Conservation (phyloP, 2,113 vertebrate genomes). For the Chloroceryle aenea region DNA sequence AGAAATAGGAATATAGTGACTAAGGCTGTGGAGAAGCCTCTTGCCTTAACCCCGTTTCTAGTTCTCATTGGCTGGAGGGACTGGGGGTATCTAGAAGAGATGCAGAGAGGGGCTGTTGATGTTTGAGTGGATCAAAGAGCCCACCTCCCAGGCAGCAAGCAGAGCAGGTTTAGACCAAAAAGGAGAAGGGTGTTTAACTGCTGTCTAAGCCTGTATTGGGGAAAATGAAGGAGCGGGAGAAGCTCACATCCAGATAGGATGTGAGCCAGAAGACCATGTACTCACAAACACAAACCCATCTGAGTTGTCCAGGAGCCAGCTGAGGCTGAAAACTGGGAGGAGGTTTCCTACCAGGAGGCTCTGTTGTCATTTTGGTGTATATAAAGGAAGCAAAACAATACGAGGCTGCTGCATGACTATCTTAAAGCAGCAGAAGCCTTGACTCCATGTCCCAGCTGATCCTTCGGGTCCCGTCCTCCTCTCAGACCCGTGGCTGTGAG, state of each 20-base stretch:
- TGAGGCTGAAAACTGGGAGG: neutral
- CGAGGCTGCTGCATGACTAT: neutral
- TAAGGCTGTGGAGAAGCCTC: neutral
- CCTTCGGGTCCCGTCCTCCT: neutral
- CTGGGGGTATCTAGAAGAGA: neutral
- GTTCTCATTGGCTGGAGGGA: neutral
- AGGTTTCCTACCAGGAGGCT: neutral
- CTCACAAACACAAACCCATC: neutral
- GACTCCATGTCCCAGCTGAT: neutral
- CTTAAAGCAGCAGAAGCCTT: neutral
- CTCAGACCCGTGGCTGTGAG: neutral
- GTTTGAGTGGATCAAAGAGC: neutral
- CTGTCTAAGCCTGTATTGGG: neutral
- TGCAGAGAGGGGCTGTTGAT: neutral
- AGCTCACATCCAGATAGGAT: neutral
- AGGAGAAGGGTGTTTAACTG: neutral
- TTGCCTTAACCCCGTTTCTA: neutral
- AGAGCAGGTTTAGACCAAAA: neutral
- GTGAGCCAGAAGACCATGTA: neutral
- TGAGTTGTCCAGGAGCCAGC: neutral
- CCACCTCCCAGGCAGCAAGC: fast-evolving
- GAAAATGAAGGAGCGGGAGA: neutral
- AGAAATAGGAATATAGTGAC: neutral
- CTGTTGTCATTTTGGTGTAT: neutral
- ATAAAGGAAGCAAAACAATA: neutral